Evolutionary conservation across 2,113 vertebrate genomes (phyloP).

Genomic region (Ellobius talpinus): DNA sequence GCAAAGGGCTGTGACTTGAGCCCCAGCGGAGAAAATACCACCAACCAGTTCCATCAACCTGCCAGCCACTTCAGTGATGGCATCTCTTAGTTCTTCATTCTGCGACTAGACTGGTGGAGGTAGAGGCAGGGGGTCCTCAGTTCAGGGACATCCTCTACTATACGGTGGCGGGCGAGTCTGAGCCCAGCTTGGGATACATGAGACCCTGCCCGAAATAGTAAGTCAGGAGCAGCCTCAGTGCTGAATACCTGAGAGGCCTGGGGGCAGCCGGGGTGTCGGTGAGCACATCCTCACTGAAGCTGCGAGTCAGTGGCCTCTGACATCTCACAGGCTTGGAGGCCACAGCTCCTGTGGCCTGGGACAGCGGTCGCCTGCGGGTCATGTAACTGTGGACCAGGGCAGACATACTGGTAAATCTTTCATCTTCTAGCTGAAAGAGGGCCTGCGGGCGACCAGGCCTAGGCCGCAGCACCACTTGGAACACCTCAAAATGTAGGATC

Average conservation of each 20-base stretch:
- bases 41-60: not conserved
- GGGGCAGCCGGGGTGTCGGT: not conserved
- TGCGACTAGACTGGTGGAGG: not conserved
- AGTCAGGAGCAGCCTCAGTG: not conserved
- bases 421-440: slow-evolving; percentile 94
- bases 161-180: not conserved
- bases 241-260: slow-evolving; percentile 83
- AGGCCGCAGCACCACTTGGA: slow-evolving; percentile 90
- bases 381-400: slow-evolving; percentile 91
- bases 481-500: slow-evolving; percentile 92
- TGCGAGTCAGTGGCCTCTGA: slow-evolving; percentile 83
- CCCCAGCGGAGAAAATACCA: not conserved
- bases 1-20: not conserved
- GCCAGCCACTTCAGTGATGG: not conserved
- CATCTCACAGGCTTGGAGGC: slow-evolving; percentile 89
- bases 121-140: not conserved
- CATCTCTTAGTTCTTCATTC: not conserved
- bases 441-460: slow-evolving; percentile 90
- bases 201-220: too few relatives aligned
- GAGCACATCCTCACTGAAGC: slow-evolving; percentile 69
- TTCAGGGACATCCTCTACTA: not conserved
- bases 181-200: not conserved
- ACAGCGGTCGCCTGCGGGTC: slow-evolving; percentile 87
- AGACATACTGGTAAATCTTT: slow-evolving; percentile 91
- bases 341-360: slow-evolving; percentile 89